Conservation (phyloP, 2,888 invertebrate species). For the Kuschelorhynchus macadamiae region DNA sequence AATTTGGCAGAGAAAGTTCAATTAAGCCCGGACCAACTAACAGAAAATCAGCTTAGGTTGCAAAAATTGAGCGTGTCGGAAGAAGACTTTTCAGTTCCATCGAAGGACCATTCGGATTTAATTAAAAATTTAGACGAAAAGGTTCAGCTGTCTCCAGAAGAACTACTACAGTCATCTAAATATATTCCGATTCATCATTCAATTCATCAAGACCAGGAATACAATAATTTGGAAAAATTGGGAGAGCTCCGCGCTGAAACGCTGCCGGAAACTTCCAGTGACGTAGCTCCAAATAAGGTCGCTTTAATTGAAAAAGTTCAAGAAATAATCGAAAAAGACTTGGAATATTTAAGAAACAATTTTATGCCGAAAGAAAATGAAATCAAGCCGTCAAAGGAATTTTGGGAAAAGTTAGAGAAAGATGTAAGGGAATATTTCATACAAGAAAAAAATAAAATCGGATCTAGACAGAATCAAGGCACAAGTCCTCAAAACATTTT, state of each 20-base stretch:
- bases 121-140: slow-evolving; percentile 60
- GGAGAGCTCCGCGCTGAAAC: slow-evolving; percentile 15
- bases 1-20: slow-evolving; percentile 44
- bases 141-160: slow-evolving; percentile 57
- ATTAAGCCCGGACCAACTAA: slow-evolving; percentile 29
- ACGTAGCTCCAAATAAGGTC: slow-evolving; percentile 1
- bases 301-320: slow-evolving; percentile 20
- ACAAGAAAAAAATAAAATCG: slow-evolving; percentile 49
- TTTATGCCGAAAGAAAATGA: slow-evolving; percentile 50
- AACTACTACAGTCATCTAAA: slow-evolving; percentile 41
- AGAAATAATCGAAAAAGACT: slow-evolving; percentile 39
- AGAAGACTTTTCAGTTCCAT: slow-evolving; percentile 3
- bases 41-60: slow-evolving; percentile 31
- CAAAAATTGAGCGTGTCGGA: slow-evolving; percentile 21
- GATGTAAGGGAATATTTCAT: slow-evolving; percentile 50
- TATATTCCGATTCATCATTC: slow-evolving; percentile 30
- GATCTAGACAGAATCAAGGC: slow-evolving; percentile 37
- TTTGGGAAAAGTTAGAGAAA: slow-evolving; percentile 54
- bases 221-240: slow-evolving; percentile 11
- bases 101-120: slow-evolving; percentile 26
- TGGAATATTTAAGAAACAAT: slow-evolving; percentile 50
- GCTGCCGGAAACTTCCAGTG: neutral
- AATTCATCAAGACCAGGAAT: slow-evolving; percentile 5
- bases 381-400: slow-evolving; percentile 44
- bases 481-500: slow-evolving; percentile 49